Percentiles rank a stretch among this genome's conserved stretches.
Evolutionary conservation across 64 coral and sea anemone species (phyloP).

Genomic region (Pocillopora damicornis): DNA sequence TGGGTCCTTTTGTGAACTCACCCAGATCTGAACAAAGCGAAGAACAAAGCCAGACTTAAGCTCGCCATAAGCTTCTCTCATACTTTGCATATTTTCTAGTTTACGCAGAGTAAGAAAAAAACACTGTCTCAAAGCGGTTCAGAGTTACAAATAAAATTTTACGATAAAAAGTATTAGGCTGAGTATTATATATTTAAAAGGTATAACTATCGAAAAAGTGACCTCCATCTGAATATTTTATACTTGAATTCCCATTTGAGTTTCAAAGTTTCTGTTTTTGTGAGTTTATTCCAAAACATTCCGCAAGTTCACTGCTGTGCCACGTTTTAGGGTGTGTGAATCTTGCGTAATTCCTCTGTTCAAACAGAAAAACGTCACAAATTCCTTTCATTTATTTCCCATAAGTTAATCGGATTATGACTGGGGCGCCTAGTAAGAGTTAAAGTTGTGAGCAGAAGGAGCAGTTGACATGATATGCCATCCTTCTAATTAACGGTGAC

Average conservation of each 20-base stretch:
- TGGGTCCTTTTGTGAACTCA: neutral
- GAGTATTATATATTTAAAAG: too few species aligned
- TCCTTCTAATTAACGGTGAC: too few species aligned
- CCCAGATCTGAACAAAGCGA: conserved; percentile 10
- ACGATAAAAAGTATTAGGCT: too few species aligned
- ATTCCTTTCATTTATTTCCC: neutral
- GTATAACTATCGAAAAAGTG: too few species aligned
- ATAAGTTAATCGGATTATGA: neutral
- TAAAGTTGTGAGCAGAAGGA: neutral
- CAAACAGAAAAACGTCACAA: neutral
- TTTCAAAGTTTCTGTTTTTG: neutral
- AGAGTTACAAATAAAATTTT: neutral
- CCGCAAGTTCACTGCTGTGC: neutral
- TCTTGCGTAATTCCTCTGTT: neutral
- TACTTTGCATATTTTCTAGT: conserved; percentile 8
- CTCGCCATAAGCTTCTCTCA: neutral
- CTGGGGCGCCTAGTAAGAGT: neutral
- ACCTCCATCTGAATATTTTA: too few species aligned
- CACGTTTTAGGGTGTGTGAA: neutral
- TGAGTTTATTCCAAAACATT: neutral
- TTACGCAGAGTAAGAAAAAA: neutral
- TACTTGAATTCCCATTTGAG: too few species aligned
- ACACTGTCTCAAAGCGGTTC: neutral
- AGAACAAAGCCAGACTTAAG: neutral
- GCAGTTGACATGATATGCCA: neutral